Evolutionary conservation across 2,797 vertebrate species (phyloP), one percentile per base, ranked within the genome.

Genomic region (Champsocephalus esox): DNA sequence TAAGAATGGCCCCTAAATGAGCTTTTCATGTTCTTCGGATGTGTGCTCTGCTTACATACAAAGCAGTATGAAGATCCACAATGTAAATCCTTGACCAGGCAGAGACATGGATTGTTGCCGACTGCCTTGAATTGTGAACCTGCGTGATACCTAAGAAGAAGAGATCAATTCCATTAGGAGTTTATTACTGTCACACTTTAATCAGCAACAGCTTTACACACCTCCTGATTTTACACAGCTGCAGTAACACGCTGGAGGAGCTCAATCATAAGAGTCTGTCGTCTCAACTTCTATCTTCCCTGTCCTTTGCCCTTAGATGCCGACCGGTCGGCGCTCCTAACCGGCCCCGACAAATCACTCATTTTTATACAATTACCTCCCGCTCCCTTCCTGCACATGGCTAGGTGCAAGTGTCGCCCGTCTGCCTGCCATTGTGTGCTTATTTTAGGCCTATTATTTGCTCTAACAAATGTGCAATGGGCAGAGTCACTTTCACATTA

Each of bases 371-470:
- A 95, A 95, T 95, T 88, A 90, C 91, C 91, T 92, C 90, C 83
- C 92, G 88, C 92, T 93, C 92, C 93, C 94, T 95, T 95, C 95
- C 95, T 95, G 94, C 93, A 46, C 92, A 91, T 89, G 90, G 92
- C 93, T 91, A 91, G 90, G 87, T 82, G 92, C 92, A 79, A 95
- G 93, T 89, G 92, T 93, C 91, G 87, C 93, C 93, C 89, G 88
- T 92, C 94, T 92, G 94, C 94, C 94, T 90, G 94, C 96, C 95
- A 98, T 97, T 97, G 97, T 98, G 94, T 96, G 96, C 96, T 99
- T 97, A 96, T 95, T 98, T 97, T 98, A 97, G 97, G 88, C 91
- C 96, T 93, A 98, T 96, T 96, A 96, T 96, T 94, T 88, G 85
- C 84, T 77, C 77, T 92, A 94, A 95, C 94, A 94, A 95, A 96